phyloP scores from a whole-genome alignment of 2,797 vertebrate species.

The Hemitrygon akajei region DNA sequence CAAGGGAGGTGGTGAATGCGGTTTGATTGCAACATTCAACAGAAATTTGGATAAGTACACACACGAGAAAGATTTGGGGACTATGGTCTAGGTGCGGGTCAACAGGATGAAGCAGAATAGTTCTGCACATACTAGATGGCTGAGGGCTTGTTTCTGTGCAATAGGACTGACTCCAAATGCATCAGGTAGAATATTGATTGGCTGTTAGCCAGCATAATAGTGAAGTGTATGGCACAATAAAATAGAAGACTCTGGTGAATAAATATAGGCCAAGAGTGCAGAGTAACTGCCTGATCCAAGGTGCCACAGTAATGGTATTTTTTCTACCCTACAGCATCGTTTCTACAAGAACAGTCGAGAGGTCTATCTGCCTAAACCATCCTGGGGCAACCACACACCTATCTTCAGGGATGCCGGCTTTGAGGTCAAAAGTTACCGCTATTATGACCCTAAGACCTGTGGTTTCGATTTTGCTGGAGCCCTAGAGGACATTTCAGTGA shows the following conservation, averaged over 20 bases:
- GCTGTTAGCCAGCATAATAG: too few species aligned
- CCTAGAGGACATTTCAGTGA: conserved; percentile 89
- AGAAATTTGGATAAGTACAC: too few species aligned
- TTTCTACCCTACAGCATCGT: conserved; percentile 64
- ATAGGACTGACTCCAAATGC: too few species aligned
- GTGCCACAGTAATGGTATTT: not conserved
- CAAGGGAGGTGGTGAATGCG: too few species aligned
- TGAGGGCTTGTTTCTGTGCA: too few species aligned
- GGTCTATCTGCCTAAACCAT: conserved; percentile 87
- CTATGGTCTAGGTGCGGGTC: too few species aligned
- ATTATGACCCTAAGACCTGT: conserved; percentile 88
- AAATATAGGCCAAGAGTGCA: not conserved
- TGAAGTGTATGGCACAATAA: not conserved
- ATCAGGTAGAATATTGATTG: not conserved
- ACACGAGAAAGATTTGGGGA: too few species aligned
- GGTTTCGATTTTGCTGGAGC: conserved; percentile 91
- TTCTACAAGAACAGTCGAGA: conserved; percentile 78
- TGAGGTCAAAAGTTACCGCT: conserved; percentile 84
- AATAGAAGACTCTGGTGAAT: not conserved
- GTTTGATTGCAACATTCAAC: too few species aligned
- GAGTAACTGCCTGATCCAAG: not conserved
- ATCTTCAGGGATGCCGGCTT: conserved; percentile 93
- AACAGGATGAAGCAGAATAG: too few species aligned
- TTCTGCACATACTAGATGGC: too few species aligned
- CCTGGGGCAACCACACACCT: conserved; percentile 97